phyloP scores from a whole-genome alignment of 2,797 vertebrate genomes.

The Nyctibius grandis region DNA sequence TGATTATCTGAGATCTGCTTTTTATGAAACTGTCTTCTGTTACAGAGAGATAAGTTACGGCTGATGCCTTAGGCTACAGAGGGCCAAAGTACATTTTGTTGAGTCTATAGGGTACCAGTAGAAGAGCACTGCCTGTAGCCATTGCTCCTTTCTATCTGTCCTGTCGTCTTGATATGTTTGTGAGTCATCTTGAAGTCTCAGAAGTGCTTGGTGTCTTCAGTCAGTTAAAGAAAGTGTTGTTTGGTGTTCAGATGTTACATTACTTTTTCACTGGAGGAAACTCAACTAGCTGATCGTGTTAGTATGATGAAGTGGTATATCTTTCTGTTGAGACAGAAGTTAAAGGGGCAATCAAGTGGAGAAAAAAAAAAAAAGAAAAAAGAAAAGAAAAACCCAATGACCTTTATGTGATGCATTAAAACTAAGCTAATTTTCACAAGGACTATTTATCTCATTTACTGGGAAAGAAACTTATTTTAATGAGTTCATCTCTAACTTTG shows the following conservation, averaged over 20 bases:
- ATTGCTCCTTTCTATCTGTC: neutral
- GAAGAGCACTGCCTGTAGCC: neutral
- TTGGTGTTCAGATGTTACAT: neutral
- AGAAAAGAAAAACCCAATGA: neutral
- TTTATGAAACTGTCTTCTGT: neutral
- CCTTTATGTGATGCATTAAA: neutral
- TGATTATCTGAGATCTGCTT: neutral
- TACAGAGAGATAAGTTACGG: neutral
- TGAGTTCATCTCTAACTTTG: neutral
- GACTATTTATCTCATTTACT: neutral
- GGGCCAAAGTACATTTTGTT: neutral
- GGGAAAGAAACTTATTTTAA: neutral
- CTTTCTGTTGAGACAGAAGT: neutral
- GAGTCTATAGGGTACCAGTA: neutral
- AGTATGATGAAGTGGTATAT: neutral
- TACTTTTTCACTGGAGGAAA: neutral
- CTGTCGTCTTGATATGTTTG: constrained; percentile 15
- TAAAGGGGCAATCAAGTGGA: neutral
- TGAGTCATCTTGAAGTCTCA: neutral
- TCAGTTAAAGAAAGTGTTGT: neutral
- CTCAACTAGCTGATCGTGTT: neutral
- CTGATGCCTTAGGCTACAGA: neutral
- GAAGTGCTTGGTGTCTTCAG: neutral
- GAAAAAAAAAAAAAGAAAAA: neutral
- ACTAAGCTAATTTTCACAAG: neutral